phyloP scores from a whole-genome alignment of 2,888 invertebrate species.

The Drosophila tanythrix region DNA sequence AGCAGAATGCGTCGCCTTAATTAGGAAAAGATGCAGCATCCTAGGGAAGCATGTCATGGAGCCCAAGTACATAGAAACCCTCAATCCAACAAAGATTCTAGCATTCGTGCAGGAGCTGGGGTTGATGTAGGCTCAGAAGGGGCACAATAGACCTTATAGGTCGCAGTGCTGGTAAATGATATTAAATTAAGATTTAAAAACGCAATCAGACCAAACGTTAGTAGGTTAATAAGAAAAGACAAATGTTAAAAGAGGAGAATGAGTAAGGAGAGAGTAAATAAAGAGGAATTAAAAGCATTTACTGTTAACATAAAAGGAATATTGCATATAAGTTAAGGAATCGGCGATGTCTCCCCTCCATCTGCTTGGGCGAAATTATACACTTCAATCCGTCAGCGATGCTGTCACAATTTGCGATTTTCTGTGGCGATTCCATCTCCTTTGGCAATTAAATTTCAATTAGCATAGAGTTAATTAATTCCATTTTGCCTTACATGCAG shows the following conservation, averaged over 20 bases:
- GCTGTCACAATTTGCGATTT: slow-evolving; percentile 6
- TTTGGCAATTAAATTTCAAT: slow-evolving; percentile 70
- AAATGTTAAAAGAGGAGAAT: background rate
- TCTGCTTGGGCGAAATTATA: background rate
- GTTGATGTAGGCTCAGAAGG: no score
- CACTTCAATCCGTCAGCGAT: slow-evolving; percentile 5
- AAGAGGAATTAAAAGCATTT: background rate
- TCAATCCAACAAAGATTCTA: no score
- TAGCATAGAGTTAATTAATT: slow-evolving; percentile 74
- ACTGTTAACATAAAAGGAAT: background rate
- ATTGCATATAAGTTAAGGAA: background rate
- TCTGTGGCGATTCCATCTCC: slow-evolving; percentile 9
- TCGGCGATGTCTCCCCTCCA: background rate
- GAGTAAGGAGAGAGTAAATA: background rate
- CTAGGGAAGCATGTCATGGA: no score
- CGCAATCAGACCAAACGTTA: background rate
- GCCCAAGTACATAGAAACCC: no score
- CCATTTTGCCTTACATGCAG: slow-evolving; percentile 53
- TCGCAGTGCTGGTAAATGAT: background rate
- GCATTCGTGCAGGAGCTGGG: no score
- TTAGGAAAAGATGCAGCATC: no score
- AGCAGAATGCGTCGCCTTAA: no score
- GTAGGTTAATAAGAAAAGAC: background rate
- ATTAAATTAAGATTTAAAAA: background rate
- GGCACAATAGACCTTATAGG: no score